Conservation (phyloP, 2,113 vertebrate species). For the Daboia siamensis region DNA sequence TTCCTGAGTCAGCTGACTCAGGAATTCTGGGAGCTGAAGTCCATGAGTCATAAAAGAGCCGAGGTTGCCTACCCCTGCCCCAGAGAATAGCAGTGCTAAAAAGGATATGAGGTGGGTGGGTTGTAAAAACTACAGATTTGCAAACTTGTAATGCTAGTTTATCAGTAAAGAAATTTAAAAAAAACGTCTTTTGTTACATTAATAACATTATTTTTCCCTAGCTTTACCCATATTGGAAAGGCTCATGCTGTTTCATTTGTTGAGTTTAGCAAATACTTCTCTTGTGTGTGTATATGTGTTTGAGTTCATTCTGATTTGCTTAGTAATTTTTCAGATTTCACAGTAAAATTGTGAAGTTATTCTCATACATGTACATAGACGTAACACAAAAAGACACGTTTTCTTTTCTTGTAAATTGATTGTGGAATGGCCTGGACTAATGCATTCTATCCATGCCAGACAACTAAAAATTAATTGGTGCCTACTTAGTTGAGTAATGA, state of each 20-base stretch:
- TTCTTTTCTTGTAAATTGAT: neutral
- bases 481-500: neutral
- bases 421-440: slow-evolving; percentile 21
- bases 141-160: neutral
- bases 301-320: slow-evolving; percentile 29
- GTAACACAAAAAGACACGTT: neutral
- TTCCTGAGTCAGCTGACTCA: too few relatives aligned
- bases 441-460: neutral
- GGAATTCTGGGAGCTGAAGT: too few relatives aligned
- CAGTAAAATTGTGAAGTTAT: slow-evolving; percentile 31
- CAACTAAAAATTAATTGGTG: neutral
- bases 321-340: slow-evolving; percentile 31
- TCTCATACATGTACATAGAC: slow-evolving; percentile 9
- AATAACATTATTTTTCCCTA: neutral
- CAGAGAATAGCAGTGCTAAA: neutral
- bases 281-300: neutral
- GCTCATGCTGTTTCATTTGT: slow-evolving; percentile 39
- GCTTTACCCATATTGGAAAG: neutral
- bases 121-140: neutral
- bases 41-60: too few relatives aligned
- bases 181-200: neutral
- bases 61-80: neutral
- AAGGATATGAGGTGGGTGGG: neutral
- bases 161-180: neutral
- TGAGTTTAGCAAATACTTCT: slow-evolving; percentile 56